A percentile compares a stretch with the other conserved stretches of the same genome.
These are phyloP conservation scores for Ataeniobius toweri DNA, from an alignment of 2,797 vertebrate genomes.

Conservation along the genomic window DNA sequence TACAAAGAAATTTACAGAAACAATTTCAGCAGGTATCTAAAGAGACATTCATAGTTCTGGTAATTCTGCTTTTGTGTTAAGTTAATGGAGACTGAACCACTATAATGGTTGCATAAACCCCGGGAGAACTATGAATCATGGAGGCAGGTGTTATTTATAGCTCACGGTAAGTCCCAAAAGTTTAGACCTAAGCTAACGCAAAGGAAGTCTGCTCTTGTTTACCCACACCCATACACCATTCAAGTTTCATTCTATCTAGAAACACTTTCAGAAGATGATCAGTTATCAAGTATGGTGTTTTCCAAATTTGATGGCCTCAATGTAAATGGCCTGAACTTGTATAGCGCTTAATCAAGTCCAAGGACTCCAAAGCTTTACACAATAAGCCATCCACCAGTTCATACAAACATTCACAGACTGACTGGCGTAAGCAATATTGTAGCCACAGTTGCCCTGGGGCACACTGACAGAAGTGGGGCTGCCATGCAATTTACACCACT, in stretches of 20 bases:
- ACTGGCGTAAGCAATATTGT: too few relatives aligned
- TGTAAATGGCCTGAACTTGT: too few relatives aligned
- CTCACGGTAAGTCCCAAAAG: neutral
- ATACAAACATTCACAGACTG: too few relatives aligned
- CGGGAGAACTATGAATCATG: neutral
- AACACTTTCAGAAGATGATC: neutral
- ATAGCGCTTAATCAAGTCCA: too few relatives aligned
- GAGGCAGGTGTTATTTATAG: neutral
- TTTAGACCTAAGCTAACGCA: neutral
- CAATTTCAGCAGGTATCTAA: neutral
- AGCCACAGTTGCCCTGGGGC: too few relatives aligned
- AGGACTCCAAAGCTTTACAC: too few relatives aligned
- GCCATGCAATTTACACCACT: too few relatives aligned
- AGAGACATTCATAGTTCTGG: neutral
- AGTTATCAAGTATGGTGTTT: neutral
- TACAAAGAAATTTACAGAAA: neutral
- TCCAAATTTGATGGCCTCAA: neutral
- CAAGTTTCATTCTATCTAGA: neutral
- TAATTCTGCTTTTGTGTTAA: neutral
- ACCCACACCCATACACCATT: neutral
- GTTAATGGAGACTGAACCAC: neutral
- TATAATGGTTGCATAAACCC: neutral
- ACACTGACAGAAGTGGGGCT: too few relatives aligned
- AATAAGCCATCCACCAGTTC: too few relatives aligned
- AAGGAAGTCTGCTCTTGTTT: neutral